These are phyloP conservation scores for Knipowitschia caucasica DNA, from an alignment of 2,797 vertebrate species.

Conservation along the genomic window DNA sequence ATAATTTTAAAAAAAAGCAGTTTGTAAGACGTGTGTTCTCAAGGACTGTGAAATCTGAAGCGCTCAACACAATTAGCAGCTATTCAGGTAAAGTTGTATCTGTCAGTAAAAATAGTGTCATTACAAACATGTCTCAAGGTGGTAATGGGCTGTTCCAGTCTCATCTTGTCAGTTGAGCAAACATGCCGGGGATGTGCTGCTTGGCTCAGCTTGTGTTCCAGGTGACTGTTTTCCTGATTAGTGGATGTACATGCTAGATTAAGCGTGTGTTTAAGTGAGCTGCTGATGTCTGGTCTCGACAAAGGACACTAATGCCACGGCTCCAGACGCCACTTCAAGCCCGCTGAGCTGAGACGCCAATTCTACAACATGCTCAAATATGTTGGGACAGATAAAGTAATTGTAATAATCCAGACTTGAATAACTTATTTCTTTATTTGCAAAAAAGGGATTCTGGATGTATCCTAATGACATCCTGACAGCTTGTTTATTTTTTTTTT, in stretches of 20 bases:
- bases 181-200: slow-evolving; percentile 11
- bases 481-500: slow-evolving; percentile 39
- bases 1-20: too few relatives aligned
- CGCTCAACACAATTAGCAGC: slow-evolving; percentile 8
- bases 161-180: slow-evolving; percentile 36
- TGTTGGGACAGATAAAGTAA: not conserved
- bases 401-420: slow-evolving; percentile 4
- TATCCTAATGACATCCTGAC: slow-evolving; percentile 44
- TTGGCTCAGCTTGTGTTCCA: slow-evolving; percentile 40
- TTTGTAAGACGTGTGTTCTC: too few relatives aligned
- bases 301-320: slow-evolving; percentile 38
- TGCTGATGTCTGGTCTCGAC: slow-evolving; percentile 47
- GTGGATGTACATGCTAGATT: slow-evolving; percentile 40
- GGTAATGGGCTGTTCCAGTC: slow-evolving; percentile 30
- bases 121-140: too few relatives aligned
- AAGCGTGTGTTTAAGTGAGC: slow-evolving; percentile 30
- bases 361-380: not conserved
- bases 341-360: slow-evolving; percentile 53
- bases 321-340: slow-evolving; percentile 69
- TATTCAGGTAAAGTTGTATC: slow-evolving; percentile 7
- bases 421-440: slow-evolving; percentile 36
- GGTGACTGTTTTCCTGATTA: slow-evolving; percentile 52
- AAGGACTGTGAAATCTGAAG: not conserved
- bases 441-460: slow-evolving; percentile 42
- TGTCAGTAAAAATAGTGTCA: too few relatives aligned